Conservation (phyloP, 2,888 invertebrate genomes). For the Pristionchus maxplancki region DNA sequence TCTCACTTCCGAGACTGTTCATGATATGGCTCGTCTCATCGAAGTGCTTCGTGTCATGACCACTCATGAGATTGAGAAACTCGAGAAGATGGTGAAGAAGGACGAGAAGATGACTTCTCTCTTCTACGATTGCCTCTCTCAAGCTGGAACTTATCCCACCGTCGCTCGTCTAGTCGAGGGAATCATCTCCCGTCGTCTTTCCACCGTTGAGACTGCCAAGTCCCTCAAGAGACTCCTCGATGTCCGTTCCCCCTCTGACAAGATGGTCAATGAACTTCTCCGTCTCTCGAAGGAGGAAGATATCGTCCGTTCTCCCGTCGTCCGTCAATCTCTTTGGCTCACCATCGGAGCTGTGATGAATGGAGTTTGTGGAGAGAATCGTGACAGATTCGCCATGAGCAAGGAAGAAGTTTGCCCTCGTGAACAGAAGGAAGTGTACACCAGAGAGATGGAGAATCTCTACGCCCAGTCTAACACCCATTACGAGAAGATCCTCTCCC, state of each 20-base stretch:
- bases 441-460: conserved; percentile 58
- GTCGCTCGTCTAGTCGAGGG: conserved; percentile 58
- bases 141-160: conserved; percentile 68
- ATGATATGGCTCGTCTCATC: conserved; percentile 68
- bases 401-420: conserved; percentile 60
- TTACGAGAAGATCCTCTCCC: conserved; percentile 71
- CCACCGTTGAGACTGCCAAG: conserved; percentile 28
- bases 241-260: conserved; percentile 53
- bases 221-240: conserved; percentile 55
- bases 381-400: conserved; percentile 23
- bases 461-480: conserved; percentile 59
- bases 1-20: conserved; percentile 59
- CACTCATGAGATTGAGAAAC: conserved; percentile 62
- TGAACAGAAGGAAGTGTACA: conserved; percentile 63
- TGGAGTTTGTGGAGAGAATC: conserved; percentile 67
- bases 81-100: conserved; percentile 57
- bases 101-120: conserved; percentile 61
- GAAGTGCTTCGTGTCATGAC: conserved; percentile 66
- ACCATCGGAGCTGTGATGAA: conserved; percentile 68
- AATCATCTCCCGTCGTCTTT: conserved; percentile 56
- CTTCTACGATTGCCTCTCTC: conserved; percentile 66
- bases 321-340: conserved; percentile 68
- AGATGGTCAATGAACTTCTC: conserved; percentile 52
- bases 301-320: conserved; percentile 54
- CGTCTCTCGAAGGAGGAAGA: conserved; percentile 54